Percentiles rank a stretch among this genome's conserved stretches.
Evolutionary conservation across 2,888 invertebrate genomes (phyloP).

Genomic region (Parascotia fuliginaria): DNA sequence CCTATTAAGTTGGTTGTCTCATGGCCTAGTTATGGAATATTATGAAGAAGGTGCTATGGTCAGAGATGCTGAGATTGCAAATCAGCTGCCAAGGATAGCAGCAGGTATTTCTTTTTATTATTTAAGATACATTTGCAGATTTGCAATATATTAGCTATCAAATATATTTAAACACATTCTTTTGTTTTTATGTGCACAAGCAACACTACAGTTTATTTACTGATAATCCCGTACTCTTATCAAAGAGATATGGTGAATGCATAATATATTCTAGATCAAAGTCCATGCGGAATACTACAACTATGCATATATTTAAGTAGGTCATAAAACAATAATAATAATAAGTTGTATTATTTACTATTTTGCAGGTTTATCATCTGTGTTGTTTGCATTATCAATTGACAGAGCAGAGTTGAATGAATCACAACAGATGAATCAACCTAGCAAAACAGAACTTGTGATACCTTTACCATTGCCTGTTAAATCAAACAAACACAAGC

Average conservation of each 20-base stretch:
- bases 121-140: neutral
- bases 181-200: too few species aligned
- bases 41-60: slow-evolving; percentile 96
- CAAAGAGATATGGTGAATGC: too few species aligned
- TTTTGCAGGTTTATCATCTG: slow-evolving; percentile 91
- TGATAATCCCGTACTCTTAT: too few species aligned
- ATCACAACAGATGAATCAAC: slow-evolving; percentile 78
- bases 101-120: slow-evolving; percentile 85
- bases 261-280: too few species aligned
- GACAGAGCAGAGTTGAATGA: slow-evolving; percentile 93
- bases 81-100: slow-evolving; percentile 93
- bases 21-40: slow-evolving; percentile 88
- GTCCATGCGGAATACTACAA: too few species aligned
- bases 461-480: slow-evolving; percentile 89
- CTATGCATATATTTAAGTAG: too few species aligned
- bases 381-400: slow-evolving; percentile 96
- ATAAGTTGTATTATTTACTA: slow-evolving; percentile 2
- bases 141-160: too few species aligned
- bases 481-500: slow-evolving; percentile 73
- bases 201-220: too few species aligned
- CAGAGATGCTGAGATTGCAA: slow-evolving; percentile 91
- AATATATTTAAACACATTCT: too few species aligned
- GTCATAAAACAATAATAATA: neutral
- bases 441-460: slow-evolving; percentile 87
- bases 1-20: slow-evolving; percentile 90